Conservation (phyloP, 2,113 vertebrate species). For the Passer montanus region DNA sequence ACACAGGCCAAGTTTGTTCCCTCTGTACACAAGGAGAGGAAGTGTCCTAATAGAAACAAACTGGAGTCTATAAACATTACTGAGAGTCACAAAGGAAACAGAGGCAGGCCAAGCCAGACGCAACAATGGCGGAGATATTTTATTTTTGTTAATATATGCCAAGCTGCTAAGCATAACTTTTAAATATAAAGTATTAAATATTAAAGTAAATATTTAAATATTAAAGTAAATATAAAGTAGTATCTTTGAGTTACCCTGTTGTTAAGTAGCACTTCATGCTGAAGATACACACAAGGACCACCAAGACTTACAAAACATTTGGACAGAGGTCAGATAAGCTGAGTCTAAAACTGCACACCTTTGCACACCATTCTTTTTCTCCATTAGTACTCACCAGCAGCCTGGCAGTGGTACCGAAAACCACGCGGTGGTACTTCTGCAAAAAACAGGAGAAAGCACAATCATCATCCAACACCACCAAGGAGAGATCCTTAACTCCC, state of each 20-base stretch:
- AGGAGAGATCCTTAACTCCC: neutral
- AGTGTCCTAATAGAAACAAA: neutral
- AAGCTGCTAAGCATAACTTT: neutral
- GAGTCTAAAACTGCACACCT: neutral
- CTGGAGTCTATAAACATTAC: neutral
- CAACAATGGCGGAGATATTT: neutral
- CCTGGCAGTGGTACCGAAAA: slow-evolving; percentile 82
- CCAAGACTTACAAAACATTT: neutral
- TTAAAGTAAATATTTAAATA: no score
- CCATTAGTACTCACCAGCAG: slow-evolving; percentile 70
- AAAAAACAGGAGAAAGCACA: neutral
- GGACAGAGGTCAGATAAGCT: neutral
- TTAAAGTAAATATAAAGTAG: neutral
- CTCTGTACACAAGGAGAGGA: neutral
- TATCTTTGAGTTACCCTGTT: neutral
- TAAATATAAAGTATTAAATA: neutral
- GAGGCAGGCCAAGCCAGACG: neutral
- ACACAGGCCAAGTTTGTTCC: neutral
- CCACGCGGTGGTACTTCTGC: slow-evolving; percentile 78
- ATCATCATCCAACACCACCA: neutral
- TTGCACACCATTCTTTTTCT: neutral
- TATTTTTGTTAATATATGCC: neutral
- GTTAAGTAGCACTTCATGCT: neutral
- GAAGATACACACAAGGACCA: neutral
- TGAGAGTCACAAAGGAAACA: neutral